Percentiles rank a stretch among this genome's conserved stretches.
Evolutionary conservation across 2,797 vertebrate genomes (phyloP).

Genomic region (Malacoraja senta): DNA sequence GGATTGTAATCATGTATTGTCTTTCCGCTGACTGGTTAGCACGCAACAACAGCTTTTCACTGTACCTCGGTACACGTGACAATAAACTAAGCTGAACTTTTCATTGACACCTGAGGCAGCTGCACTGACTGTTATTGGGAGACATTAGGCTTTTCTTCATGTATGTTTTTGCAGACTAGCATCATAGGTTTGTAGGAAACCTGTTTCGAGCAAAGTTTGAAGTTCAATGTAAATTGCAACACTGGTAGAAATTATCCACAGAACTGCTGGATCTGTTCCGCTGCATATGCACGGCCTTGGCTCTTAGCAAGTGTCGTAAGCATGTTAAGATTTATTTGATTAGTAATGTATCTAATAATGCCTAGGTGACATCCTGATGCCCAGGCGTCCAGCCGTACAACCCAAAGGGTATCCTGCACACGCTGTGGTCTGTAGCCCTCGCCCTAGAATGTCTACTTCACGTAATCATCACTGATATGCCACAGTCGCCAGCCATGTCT

Average conservation of each 20-base stretch:
- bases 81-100: no score
- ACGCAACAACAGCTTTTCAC: no score
- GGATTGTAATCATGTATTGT: no score
- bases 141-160: no score
- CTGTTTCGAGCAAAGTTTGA: background rate
- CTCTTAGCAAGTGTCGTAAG: background rate
- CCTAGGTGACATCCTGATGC: background rate
- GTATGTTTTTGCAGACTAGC: background rate
- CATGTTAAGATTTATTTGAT: background rate
- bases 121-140: no score
- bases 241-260: background rate
- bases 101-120: no score
- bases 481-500: background rate
- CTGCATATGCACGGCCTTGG: background rate
- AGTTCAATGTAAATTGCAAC: background rate
- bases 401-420: background rate
- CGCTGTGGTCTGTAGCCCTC: background rate
- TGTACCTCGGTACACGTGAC: no score
- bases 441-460: background rate
- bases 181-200: background rate
- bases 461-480: background rate
- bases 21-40: no score
- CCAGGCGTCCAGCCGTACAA: background rate
- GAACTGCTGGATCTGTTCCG: no score
- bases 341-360: background rate